phyloP scores from a whole-genome alignment of 2,888 invertebrate species.

The Drosophila tanythrix region DNA sequence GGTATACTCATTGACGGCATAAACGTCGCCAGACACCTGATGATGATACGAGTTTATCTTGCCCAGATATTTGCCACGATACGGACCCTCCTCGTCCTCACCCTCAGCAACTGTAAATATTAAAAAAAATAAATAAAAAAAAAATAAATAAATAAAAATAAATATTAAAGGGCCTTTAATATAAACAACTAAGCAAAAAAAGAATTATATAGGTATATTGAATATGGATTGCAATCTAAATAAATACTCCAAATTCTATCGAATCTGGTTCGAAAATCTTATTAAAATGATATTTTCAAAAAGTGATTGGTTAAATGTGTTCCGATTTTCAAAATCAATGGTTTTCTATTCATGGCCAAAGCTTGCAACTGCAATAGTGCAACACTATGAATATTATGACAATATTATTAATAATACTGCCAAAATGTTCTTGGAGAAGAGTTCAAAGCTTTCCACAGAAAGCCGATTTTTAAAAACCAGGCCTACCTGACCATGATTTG shows the following conservation, averaged over 20 bases:
- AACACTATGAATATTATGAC: neutral
- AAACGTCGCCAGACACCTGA: slow-evolving; percentile 94
- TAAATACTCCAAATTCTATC: neutral
- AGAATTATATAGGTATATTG: too few relatives aligned
- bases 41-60: slow-evolving; percentile 96
- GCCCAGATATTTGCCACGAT: slow-evolving; percentile 92
- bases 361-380: neutral
- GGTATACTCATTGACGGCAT: slow-evolving; percentile 94
- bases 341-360: neutral
- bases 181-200: neutral
- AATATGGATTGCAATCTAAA: neutral
- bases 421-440: neutral
- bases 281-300: neutral
- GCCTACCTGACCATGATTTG: neutral
- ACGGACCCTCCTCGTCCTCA: slow-evolving; percentile 90
- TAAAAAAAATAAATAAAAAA: too few relatives aligned
- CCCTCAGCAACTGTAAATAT: slow-evolving; percentile 70
- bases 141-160: too few relatives aligned
- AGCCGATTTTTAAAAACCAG: neutral
- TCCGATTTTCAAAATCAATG: neutral
- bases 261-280: neutral
- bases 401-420: neutral
- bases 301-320: neutral
- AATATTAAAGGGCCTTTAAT: slow-evolving; percentile 3
- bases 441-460: neutral